Conservation (phyloP, 2,113 vertebrate species). For the Oryzias javanicus region DNA sequence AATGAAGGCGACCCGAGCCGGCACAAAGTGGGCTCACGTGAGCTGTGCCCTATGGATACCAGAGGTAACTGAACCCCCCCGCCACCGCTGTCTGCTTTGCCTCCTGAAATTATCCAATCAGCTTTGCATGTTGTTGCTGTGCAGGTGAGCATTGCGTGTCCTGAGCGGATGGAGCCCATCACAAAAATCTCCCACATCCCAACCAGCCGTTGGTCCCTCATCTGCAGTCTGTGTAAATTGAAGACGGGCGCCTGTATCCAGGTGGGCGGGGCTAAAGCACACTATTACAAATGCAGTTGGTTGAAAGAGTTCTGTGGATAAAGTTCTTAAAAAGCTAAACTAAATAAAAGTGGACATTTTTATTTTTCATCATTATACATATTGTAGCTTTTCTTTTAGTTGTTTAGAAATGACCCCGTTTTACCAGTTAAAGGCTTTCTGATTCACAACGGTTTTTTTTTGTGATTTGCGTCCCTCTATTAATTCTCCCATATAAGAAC, state of each 20-base stretch:
- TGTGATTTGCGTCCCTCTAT: no score
- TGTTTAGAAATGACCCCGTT: no score
- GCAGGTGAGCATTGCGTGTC: slow-evolving; percentile 97
- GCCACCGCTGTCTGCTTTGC: not conserved
- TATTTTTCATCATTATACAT: no score
- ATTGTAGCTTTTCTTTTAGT: no score
- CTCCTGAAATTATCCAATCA: not conserved
- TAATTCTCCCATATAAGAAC: no score
- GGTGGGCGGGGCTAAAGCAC: slow-evolving; percentile 65
- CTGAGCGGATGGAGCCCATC: slow-evolving; percentile 98
- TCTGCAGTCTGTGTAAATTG: slow-evolving; percentile 94
- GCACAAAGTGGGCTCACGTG: slow-evolving; percentile 96
- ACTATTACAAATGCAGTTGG: not conserved
- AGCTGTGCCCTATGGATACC: slow-evolving; percentile 99
- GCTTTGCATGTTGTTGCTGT: not conserved
- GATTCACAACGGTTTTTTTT: no score
- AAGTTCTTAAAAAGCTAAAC: no score
- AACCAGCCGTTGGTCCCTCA: slow-evolving; percentile 94
- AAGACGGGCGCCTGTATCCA: slow-evolving; percentile 98
- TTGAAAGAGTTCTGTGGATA: no score
- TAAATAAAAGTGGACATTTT: no score
- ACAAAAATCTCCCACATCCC: slow-evolving; percentile 98
- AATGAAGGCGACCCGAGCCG: slow-evolving; percentile 94
- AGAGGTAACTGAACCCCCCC: slow-evolving; percentile 79
- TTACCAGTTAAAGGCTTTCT: no score